These are phyloP conservation scores for Acleris laterana DNA, from an alignment of 2,888 invertebrate genomes.

Conservation along the genomic window DNA sequence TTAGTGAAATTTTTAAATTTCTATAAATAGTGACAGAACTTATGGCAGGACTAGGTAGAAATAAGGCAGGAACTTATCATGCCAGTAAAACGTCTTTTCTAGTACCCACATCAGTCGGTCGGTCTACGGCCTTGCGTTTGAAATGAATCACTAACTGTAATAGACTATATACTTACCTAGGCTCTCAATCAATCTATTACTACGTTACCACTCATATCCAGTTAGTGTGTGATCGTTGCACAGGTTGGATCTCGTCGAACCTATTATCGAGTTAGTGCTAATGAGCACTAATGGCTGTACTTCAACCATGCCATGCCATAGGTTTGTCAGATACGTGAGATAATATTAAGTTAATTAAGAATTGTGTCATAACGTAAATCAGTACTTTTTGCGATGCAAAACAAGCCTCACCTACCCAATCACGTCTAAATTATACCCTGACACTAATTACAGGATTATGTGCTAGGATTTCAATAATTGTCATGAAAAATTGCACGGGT, in stretches of 20 bases:
- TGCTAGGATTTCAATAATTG: no score
- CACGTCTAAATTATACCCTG: no score
- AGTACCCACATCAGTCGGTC: no score
- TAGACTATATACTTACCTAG: neutral
- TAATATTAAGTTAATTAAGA: neutral
- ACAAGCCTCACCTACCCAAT: no score
- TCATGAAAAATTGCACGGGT: conserved; percentile 15
- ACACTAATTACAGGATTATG: no score
- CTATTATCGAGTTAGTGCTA: conserved; percentile 57
- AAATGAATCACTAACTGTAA: neutral
- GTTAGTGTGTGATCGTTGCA: conserved; percentile 5
- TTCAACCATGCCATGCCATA: conserved; percentile 42
- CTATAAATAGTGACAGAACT: no score
- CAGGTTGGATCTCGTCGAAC: conserved; percentile 41
- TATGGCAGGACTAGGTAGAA: no score
- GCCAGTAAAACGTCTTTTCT: no score
- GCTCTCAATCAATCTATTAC: conserved; percentile 8
- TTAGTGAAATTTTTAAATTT: no score
- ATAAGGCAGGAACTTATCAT: no score
- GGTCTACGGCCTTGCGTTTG: neutral
- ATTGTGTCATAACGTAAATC: no score
- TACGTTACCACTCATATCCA: conserved; percentile 3
- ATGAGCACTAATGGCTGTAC: conserved; percentile 52
- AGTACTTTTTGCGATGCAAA: no score
- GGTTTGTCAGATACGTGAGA: neutral